Evolutionary conservation across 2,888 invertebrate genomes (phyloP).

Genomic region (Criorhina ranunculi): DNA sequence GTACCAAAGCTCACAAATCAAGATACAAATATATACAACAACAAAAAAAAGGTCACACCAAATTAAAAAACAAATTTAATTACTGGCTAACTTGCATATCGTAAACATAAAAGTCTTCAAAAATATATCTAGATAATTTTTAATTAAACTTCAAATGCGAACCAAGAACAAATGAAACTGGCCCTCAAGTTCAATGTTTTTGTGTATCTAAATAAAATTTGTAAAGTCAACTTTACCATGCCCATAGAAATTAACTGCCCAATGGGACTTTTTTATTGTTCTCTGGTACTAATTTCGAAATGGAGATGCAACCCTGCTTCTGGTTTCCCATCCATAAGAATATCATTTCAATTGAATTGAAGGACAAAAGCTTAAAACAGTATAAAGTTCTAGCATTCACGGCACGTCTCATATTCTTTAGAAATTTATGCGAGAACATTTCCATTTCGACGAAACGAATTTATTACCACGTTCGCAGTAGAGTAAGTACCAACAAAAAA

Average conservation of each 20-base stretch:
- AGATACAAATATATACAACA: not conserved
- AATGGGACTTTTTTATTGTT: slow-evolving; percentile 47
- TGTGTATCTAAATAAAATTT: slow-evolving; percentile 46
- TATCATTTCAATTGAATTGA: slow-evolving; percentile 63
- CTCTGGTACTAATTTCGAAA: slow-evolving; percentile 47
- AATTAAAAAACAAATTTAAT: slow-evolving; percentile 56
- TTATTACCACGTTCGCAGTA: slow-evolving; percentile 58
- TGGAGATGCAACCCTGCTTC: slow-evolving; percentile 40
- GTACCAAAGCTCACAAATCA: slow-evolving; percentile 20
- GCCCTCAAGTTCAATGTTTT: slow-evolving; percentile 3
- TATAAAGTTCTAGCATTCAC: slow-evolving; percentile 43
- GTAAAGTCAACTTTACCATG: slow-evolving; percentile 42
- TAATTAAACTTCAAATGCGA: slow-evolving; percentile 57
- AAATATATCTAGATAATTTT: slow-evolving; percentile 64
- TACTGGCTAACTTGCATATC: slow-evolving; percentile 53
- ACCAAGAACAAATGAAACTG: slow-evolving; percentile 6
- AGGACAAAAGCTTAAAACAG: slow-evolving; percentile 55
- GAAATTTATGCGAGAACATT: slow-evolving; percentile 72
- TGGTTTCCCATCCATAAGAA: not conserved
- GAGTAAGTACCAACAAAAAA: slow-evolving; percentile 1
- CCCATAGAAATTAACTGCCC: slow-evolving; percentile 58
- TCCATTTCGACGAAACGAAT: slow-evolving; percentile 68
- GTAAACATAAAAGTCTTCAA: slow-evolving; percentile 59
- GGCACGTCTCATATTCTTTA: slow-evolving; percentile 68
- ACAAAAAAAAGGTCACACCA: slow-evolving; percentile 21